Evolutionary conservation across 2,888 invertebrate species (phyloP).

Genomic region (Heteromyza rotundicornis): DNA sequence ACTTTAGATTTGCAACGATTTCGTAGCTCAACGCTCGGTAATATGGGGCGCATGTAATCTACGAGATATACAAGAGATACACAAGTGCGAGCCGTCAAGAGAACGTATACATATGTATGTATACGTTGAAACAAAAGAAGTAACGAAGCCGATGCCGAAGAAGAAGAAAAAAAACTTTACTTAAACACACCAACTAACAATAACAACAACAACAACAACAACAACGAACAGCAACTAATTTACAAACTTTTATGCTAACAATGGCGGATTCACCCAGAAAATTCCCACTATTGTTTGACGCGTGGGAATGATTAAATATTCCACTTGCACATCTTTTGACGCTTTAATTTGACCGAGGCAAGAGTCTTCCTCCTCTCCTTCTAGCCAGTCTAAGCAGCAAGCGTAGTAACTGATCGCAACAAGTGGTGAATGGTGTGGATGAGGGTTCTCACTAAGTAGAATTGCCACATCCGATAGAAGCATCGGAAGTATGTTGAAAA

Average conservation of each 20-base stretch:
- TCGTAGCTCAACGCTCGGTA: not conserved
- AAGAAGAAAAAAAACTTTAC: not conserved
- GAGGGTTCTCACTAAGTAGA: too few relatives aligned
- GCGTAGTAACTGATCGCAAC: not conserved
- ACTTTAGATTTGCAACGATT: not conserved
- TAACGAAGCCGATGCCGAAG: not conserved
- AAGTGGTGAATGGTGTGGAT: too few relatives aligned
- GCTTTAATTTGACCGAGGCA: not conserved
- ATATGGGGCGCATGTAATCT: slow-evolving; percentile 1
- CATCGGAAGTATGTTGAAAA: too few relatives aligned
- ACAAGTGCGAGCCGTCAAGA: too few relatives aligned
- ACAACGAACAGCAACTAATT: not conserved
- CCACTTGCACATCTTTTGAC: not conserved
- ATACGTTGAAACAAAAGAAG: not conserved
- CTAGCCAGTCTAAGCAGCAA: not conserved
- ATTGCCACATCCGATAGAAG: too few relatives aligned
- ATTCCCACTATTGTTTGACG: not conserved
- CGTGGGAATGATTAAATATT: slow-evolving; percentile 7
- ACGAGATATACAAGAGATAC: not conserved
- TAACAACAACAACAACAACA: not conserved
- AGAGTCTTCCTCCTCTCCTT: not conserved
- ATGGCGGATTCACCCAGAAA: not conserved
- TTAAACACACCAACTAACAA: not conserved
- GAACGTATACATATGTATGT: too few relatives aligned
- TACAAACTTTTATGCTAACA: not conserved